Evolutionary conservation across 2,113 vertebrate species (phyloP), one percentile per base, ranked within the genome.

Genomic region (Pterocles orientalis): DNA sequence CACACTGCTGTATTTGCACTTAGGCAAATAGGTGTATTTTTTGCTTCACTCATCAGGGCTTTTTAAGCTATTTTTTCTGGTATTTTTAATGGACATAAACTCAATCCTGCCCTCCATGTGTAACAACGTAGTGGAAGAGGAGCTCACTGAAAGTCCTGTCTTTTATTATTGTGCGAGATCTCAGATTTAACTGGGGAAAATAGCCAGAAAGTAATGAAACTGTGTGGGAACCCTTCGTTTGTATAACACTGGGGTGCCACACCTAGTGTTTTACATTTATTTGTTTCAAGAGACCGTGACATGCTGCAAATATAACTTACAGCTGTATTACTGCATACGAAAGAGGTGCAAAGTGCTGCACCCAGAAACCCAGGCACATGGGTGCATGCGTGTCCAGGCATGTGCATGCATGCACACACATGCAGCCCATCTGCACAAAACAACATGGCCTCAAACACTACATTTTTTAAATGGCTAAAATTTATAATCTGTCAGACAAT

Each of bases 331-430:
- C 15, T 65, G 36, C 6, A 8, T 56, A 5, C 6, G n/a, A 70
- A 53, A 56, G 18, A 41, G n/a, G 47, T 13, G 43, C 5, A 50
- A 80, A 72, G 50, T 13, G 26, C 53, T 73, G 29, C 47, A 28
- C 8, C 20, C 18, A 50, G 21, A 34, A 2, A 33, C 28, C 20
- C 23, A 10, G 39, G 68, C 3, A 10, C 8, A 1, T 1, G 3
- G 18, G 23, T 24, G 17, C 53, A 39, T 24, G 5, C 2, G 1
- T 6, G 18, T 29, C 62, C 29, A 53, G 69, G 26, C 6, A 0
- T 6, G 21, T 34, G 23, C 1, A 0, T 33, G 4, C 12, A 19
- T 25, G 25, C 29, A 12, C 0, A 1, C 14, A 41, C 41, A 41
- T 41, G 5, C 31, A 33, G 47, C 54, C 5, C 39, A 14, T 11